These are phyloP conservation scores for Ciconia nigra DNA, from an alignment of 2,797 vertebrate species.

Conservation along the genomic window DNA sequence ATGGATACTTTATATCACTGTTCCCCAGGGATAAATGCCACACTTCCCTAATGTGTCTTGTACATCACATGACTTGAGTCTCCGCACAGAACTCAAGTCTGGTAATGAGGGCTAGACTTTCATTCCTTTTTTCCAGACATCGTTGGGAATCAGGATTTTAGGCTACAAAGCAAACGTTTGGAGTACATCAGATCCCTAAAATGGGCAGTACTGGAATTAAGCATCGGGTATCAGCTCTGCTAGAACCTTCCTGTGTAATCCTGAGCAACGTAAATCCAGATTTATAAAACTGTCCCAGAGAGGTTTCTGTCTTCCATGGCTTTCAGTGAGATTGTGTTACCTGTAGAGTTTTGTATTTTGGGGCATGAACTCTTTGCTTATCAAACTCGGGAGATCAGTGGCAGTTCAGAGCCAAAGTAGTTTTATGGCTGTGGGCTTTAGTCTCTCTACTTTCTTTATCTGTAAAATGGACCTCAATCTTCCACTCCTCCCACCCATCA, in stretches of 20 bases:
- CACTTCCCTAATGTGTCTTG: background rate
- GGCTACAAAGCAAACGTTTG: background rate
- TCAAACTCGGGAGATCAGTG: background rate
- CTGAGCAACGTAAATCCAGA: background rate
- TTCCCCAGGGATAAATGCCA: background rate
- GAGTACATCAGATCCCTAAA: background rate
- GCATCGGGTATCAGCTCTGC: background rate
- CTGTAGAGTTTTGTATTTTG: background rate
- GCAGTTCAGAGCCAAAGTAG: background rate
- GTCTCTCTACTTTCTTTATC: background rate
- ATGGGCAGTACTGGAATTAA: background rate
- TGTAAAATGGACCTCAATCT: background rate
- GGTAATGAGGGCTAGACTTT: background rate
- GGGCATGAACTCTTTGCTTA: background rate
- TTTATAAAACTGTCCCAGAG: background rate
- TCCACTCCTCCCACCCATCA: background rate
- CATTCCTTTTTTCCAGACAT: background rate
- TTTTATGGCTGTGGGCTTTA: background rate
- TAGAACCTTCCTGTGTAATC: background rate
- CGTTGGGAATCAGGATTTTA: background rate
- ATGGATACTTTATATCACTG: too few species aligned
- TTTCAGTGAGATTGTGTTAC: background rate
- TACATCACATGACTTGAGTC: background rate
- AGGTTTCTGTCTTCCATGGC: background rate
- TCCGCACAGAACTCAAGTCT: background rate